Conservation (phyloP, 2,113 vertebrate species). For the Pleuronectes platessa region DNA sequence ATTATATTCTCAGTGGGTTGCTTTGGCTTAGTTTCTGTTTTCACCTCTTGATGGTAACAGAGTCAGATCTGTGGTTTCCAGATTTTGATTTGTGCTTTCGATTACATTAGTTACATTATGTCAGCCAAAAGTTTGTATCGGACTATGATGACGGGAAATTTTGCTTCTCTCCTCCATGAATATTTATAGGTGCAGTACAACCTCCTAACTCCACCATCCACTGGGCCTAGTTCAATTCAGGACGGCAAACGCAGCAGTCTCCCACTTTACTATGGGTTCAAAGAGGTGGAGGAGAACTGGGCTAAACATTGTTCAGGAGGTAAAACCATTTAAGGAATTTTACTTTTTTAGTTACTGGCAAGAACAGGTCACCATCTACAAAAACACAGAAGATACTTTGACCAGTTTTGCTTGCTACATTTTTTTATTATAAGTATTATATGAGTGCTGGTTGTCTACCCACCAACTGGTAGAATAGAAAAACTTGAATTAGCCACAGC, state of each 20-base stretch:
- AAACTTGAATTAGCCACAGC: not conserved
- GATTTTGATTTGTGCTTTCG: too few species aligned
- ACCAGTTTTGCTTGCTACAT: not conserved
- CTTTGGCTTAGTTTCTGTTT: too few species aligned
- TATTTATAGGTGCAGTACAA: constrained; percentile 92
- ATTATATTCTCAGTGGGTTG: too few species aligned
- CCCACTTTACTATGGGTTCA: constrained; percentile 95
- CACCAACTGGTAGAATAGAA: too few species aligned
- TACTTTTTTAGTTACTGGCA: not conserved
- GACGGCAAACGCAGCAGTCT: constrained; percentile 77
- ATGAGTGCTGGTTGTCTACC: not conserved
- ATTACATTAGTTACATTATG: too few species aligned
- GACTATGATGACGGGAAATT: not conserved
- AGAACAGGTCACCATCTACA: not conserved
- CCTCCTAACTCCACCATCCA: constrained; percentile 90
- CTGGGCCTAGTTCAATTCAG: constrained; percentile 84
- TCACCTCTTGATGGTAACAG: too few species aligned
- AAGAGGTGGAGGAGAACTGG: constrained; percentile 99
- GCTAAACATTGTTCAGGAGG: constrained; percentile 93
- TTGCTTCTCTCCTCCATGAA: not conserved
- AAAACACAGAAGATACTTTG: not conserved
- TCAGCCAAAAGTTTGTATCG: not conserved
- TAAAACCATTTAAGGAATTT: constrained; percentile 61
- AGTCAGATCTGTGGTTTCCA: too few species aligned
- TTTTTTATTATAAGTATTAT: not conserved